Percentiles rank a stretch among this genome's conserved stretches.
Conservation (phyloP, 2,113 vertebrate genomes). For the Cyphomyrus plagiostoma region DNA sequence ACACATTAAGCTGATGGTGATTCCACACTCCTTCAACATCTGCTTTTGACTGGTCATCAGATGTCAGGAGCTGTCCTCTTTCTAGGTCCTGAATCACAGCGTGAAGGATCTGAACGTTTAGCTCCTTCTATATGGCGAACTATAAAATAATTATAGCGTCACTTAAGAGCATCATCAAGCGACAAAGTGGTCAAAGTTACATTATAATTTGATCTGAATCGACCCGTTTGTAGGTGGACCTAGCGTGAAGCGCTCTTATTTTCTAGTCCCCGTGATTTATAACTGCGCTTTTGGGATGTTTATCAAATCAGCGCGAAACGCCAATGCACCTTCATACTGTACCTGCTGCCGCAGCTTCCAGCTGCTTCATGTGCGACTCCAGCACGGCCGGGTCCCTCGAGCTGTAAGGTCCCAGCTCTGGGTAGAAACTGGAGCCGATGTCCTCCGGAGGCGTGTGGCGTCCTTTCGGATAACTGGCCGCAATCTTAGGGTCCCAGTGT, state of each 20-base stretch:
- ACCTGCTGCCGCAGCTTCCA: slow-evolving; percentile 76
- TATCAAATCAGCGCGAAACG: not conserved
- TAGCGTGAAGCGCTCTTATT: not conserved
- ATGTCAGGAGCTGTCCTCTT: slow-evolving; percentile 7
- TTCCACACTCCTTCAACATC: not conserved
- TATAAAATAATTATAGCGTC: not conserved
- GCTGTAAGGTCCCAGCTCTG: slow-evolving; percentile 79
- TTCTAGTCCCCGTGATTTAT: not conserved
- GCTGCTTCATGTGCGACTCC: slow-evolving; percentile 75
- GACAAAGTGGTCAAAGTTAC: not conserved
- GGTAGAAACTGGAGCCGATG: slow-evolving; percentile 79
- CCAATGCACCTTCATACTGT: slow-evolving; percentile 31
- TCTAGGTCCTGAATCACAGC: slow-evolving; percentile 12
- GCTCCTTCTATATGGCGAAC: not conserved
- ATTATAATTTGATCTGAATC: not conserved
- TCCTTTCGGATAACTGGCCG: slow-evolving; percentile 77
- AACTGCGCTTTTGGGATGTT: not conserved
- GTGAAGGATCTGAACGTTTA: not conserved
- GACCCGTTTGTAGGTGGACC: not conserved
- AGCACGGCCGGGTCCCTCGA: slow-evolving; percentile 73
- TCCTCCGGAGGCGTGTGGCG: slow-evolving; percentile 73
- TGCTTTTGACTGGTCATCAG: not conserved
- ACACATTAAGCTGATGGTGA: not conserved
- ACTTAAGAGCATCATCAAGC: not conserved
- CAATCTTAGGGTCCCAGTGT: slow-evolving; percentile 87